Percentiles rank a stretch among this genome's conserved stretches.
Evolutionary conservation across 2,888 invertebrate species (phyloP).

Genomic region (Leptinotarsa haldemani): DNA sequence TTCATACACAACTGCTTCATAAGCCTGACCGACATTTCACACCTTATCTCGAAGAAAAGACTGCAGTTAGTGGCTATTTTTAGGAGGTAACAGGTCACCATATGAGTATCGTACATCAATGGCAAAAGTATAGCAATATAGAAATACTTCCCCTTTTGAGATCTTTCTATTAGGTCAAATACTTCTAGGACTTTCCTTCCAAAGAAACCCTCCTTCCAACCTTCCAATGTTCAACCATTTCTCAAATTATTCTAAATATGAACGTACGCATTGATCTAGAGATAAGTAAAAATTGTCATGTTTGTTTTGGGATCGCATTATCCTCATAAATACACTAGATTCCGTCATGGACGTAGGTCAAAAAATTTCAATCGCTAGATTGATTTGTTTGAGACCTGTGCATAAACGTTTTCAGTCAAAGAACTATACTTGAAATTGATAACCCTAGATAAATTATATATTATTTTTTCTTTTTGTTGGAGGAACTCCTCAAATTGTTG

Average conservation of each 20-base stretch:
- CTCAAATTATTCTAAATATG: slow-evolving; percentile 10
- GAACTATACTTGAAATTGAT: slow-evolving; percentile 15
- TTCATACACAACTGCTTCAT: too few relatives aligned
- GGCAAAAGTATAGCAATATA: too few relatives aligned
- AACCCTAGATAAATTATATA: slow-evolving; percentile 16
- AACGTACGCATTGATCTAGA: slow-evolving; percentile 7
- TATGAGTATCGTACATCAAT: too few relatives aligned
- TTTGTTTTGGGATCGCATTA: not conserved
- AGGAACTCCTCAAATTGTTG: slow-evolving; percentile 51
- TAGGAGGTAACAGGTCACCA: too few relatives aligned
- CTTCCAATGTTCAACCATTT: not conserved
- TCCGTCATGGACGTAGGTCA: slow-evolving; percentile 2
- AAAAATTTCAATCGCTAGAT: not conserved
- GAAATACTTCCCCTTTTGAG: too few relatives aligned
- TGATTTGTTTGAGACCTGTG: slow-evolving; percentile 3
- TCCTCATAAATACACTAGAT: slow-evolving; percentile 3
- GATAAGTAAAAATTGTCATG: slow-evolving; percentile 5
- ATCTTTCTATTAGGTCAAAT: too few relatives aligned
- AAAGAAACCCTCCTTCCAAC: too few relatives aligned
- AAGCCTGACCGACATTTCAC: too few relatives aligned
- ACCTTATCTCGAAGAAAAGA: too few relatives aligned
- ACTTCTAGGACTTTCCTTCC: too few relatives aligned
- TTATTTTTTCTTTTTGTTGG: slow-evolving; percentile 59
- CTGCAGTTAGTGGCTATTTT: too few relatives aligned
- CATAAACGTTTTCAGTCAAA: slow-evolving; percentile 14